Conservation (phyloP, 2,888 invertebrate genomes). For the Pyrocoelia pectoralis region DNA sequence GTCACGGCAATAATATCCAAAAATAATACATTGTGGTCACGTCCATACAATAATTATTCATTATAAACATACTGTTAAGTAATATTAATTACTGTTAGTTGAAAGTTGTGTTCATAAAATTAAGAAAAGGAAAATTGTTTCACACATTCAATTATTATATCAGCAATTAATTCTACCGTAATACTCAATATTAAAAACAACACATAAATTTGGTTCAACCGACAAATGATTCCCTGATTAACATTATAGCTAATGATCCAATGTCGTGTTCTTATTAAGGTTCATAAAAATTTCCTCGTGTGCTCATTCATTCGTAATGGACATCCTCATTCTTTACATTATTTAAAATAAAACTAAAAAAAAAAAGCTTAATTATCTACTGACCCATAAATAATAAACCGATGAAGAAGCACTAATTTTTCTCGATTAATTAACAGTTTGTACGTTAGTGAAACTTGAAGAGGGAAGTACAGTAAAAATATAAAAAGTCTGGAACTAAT, state of each 20-base stretch:
- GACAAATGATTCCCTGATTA: conserved; percentile 26
- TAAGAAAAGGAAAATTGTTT: neutral
- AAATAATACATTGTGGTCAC: too few relatives aligned
- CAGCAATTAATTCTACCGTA: neutral
- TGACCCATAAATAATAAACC: conserved; percentile 1
- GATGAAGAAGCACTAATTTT: neutral
- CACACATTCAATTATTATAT: neutral
- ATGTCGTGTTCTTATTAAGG: conserved; percentile 35
- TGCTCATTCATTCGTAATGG: conserved; percentile 34
- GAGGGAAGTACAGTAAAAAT: conserved; percentile 5
- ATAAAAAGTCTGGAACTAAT: conserved; percentile 23
- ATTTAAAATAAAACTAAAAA: neutral
- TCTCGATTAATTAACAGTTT: neutral
- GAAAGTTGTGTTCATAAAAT: neutral
- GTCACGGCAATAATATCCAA: too few relatives aligned
- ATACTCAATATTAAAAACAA: neutral
- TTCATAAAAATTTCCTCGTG: conserved; percentile 31
- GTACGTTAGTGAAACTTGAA: neutral
- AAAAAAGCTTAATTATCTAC: neutral
- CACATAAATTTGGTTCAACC: neutral
- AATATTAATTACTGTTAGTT: conserved; percentile 30
- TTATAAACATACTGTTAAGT: conserved; percentile 10
- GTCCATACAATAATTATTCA: too few relatives aligned
- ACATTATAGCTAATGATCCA: conserved; percentile 33
- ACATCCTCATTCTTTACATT: conserved; percentile 22